Percentiles rank a stretch among this genome's conserved stretches.
Conservation (phyloP, 2,797 vertebrate genomes). For the Oreortyx pictus region DNA sequence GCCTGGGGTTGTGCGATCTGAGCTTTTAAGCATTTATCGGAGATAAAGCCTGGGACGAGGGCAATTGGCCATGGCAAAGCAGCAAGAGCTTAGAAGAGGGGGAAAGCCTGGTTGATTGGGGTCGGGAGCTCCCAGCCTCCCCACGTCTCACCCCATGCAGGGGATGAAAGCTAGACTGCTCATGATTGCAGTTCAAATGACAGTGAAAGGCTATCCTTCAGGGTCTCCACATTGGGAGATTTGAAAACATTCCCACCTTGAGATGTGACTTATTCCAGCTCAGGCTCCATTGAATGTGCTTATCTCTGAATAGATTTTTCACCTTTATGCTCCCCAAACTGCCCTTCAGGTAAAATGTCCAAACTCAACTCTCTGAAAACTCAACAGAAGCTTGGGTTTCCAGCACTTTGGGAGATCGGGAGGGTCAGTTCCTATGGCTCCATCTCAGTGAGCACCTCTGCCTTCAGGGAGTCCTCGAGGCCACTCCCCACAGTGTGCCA, state of each 20-base stretch:
- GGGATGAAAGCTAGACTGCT: background rate
- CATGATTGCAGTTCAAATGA: background rate
- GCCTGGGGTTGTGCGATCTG: slow-evolving; percentile 48
- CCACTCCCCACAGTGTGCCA: background rate
- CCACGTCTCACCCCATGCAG: rapidly evolving
- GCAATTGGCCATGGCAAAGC: slow-evolving; percentile 42
- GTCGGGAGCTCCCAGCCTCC: background rate
- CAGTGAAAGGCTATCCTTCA: background rate
- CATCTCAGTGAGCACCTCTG: background rate
- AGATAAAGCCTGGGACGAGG: background rate
- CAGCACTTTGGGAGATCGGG: background rate
- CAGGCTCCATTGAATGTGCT: background rate
- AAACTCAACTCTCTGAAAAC: background rate
- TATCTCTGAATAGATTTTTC: background rate
- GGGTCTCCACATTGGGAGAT: background rate
- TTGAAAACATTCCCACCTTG: background rate
- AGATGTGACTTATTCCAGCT: background rate
- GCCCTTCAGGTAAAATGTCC: background rate
- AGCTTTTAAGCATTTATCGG: slow-evolving; percentile 68
- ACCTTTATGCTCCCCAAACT: background rate
- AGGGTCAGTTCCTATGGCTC: background rate
- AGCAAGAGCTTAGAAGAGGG: background rate
- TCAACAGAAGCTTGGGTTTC: background rate
- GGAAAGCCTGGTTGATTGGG: background rate
- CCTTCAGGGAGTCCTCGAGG: background rate